Evolutionary conservation across 2,888 invertebrate genomes (phyloP), one percentile per base, ranked within the genome.

Genomic region (Nysson spinosus): DNA sequence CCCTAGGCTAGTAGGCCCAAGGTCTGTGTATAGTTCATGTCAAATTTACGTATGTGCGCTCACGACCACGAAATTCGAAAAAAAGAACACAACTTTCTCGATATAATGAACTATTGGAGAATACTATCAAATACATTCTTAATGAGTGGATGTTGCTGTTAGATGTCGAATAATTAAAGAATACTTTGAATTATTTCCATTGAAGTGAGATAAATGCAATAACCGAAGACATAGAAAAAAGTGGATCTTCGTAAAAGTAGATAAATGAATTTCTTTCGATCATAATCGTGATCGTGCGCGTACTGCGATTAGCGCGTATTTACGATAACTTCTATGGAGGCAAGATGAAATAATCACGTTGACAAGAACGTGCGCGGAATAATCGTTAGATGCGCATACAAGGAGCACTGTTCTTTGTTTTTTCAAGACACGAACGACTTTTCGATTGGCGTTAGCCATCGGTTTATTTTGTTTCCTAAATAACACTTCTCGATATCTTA

Each of bases 1-100:
- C 85, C 83, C 70, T 83, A 82, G 85, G 84, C 83, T 79, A 80
- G 63, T 83, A 83, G 81, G 81, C 83, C 82, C 77, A 80, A 82
- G 81, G 82, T 79, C 72, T 64, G 76, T 73, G 71, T 75, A 75
- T 79, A 79, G 70, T 79, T 79, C 75, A 68, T 77, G 74, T 79
- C 72, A 68, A 77, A 76, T 70, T 75, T 42, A 69, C 64, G 51
- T 58, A 57, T 51, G 54, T 56, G 39, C 51, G 37, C 47, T 20
- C 51, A 19, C 47, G 66, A 58, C 42, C 71, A 66, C 58, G 47
- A 55, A 56, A 56, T 4, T 34, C 43, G 6, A 7, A 4, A 19
- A 12, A 32, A 16, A 37, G 14, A 20, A 37, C 17, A 19, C 9
- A 28, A 28, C n/a, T n/a, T n/a, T n/a, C n/a, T n/a, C n/a, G n/a